Conservation (phyloP, 2,888 invertebrate genomes). For the Minunthozetes semirufus region DNA sequence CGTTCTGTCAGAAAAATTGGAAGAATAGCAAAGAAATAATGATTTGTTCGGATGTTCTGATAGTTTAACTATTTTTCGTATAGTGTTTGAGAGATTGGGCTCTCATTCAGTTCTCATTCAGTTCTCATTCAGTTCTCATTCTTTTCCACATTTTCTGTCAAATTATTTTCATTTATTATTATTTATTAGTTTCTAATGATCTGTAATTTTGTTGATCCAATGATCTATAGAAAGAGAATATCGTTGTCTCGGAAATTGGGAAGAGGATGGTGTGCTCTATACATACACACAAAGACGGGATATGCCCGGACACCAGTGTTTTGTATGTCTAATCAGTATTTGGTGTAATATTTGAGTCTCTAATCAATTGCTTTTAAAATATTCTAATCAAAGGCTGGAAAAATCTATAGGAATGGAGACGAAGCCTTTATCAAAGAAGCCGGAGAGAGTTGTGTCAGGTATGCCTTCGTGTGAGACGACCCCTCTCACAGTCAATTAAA, state of each 20-base stretch:
- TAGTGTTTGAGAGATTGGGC: no score
- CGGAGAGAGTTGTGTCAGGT: slow-evolving; percentile 58
- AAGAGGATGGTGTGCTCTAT: slow-evolving; percentile 57
- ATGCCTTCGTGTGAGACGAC: background rate
- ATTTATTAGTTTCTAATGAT: slow-evolving; percentile 28
- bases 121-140: no score
- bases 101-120: no score
- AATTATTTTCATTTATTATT: background rate
- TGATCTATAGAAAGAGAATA: slow-evolving; percentile 56
- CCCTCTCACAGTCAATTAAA: no score
- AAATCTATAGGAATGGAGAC: slow-evolving; percentile 54
- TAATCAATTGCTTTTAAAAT: background rate
- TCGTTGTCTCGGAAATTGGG: slow-evolving; percentile 61
- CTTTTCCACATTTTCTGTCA: slow-evolving; percentile 7
- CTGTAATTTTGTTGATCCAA: background rate
- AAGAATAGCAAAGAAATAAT: background rate
- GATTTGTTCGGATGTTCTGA: background rate
- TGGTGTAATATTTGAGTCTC: background rate
- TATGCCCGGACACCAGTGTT: slow-evolving; percentile 58
- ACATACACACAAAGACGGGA: slow-evolving; percentile 61
- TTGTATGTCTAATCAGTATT: slow-evolving; percentile 55
- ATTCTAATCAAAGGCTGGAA: slow-evolving; percentile 45
- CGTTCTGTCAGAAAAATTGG: background rate
- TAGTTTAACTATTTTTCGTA: no score
- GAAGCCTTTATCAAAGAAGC: slow-evolving; percentile 62